Percentiles rank a stretch among this genome's conserved stretches.
phyloP scores from a whole-genome alignment of 1,140 invertebrate genomes.

The Phocides pigmalion region DNA sequence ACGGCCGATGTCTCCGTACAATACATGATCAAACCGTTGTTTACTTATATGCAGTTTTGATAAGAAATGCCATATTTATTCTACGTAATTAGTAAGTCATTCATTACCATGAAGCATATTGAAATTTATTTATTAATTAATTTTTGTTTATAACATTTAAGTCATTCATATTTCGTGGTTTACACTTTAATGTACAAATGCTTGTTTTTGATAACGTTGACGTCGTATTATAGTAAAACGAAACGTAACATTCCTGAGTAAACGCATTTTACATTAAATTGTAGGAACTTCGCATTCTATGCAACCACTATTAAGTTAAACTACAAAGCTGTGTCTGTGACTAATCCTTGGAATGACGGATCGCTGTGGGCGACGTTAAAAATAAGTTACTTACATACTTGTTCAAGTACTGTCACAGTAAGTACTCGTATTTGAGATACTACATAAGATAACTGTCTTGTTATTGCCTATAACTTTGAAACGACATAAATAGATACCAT shows the following conservation, averaged over 20 bases:
- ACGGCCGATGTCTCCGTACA: constrained; percentile 67
- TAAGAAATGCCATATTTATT: constrained; percentile 13
- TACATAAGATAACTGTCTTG: no score
- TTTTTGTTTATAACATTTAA: not conserved
- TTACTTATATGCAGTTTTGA: constrained; percentile 47
- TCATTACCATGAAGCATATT: no score
- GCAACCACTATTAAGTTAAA: constrained; percentile 12
- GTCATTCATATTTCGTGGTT: no score
- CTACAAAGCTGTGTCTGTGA: not conserved
- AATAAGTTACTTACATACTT: not conserved
- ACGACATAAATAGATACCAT: no score
- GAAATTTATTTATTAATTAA: no score
- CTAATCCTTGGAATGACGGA: constrained; percentile 10
- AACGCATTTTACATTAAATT: not conserved
- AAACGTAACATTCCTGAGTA: not conserved
- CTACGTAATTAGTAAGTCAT: not conserved
- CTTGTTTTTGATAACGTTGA: no score
- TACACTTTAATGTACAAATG: no score
- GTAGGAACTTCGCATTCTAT: not conserved
- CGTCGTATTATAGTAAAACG: not conserved
- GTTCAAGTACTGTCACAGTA: not conserved
- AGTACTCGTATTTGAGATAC: not conserved
- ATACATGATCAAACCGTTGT: constrained; percentile 70
- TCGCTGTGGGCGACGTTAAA: constrained; percentile 6
- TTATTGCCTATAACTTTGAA: no score